Percentiles rank a stretch among this genome's conserved stretches.
These are phyloP conservation scores for Choristoneura rosaceana DNA, from an alignment of 2,888 invertebrate species.

Conservation along the genomic window DNA sequence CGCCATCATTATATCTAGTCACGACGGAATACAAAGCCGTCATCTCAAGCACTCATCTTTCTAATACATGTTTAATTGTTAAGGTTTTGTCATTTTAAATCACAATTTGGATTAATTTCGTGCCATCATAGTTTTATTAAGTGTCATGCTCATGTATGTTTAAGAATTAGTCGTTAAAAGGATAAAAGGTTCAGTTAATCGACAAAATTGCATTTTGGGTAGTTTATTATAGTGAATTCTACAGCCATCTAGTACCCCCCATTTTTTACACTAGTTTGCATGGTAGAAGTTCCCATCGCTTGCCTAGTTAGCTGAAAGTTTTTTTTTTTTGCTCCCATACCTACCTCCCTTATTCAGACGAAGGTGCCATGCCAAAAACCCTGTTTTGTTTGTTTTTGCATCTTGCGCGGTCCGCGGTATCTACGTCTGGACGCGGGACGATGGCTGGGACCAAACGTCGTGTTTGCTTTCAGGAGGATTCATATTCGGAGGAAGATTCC, in stretches of 20 bases:
- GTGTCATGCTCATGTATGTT: constrained; percentile 1
- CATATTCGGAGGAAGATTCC: constrained; percentile 81
- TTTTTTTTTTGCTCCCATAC: constrained; percentile 54
- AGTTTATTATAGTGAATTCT: constrained; percentile 68
- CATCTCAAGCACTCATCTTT: background rate
- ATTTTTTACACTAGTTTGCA: constrained; percentile 59
- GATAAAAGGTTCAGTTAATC: background rate
- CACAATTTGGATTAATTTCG: background rate
- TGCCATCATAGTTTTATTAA: background rate
- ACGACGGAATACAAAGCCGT: background rate
- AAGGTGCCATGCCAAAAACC: constrained; percentile 58
- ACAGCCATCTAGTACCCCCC: constrained; percentile 74
- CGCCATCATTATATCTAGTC: background rate
- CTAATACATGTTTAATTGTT: too few relatives aligned
- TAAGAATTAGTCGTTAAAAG: constrained; percentile 1
- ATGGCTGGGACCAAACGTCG: constrained; percentile 67
- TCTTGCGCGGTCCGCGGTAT: constrained; percentile 36
- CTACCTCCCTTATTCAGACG: constrained; percentile 63
- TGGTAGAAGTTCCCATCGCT: constrained; percentile 67
- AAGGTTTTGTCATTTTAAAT: background rate
- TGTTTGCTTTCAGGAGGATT: constrained; percentile 84
- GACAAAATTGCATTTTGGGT: background rate
- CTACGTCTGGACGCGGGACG: constrained; percentile 64
- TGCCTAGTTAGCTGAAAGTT: constrained; percentile 55
- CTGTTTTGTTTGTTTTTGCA: constrained; percentile 44